These are phyloP conservation scores for Clunio marinus DNA, from an alignment of 2,888 invertebrate species.

Conservation along the genomic window DNA sequence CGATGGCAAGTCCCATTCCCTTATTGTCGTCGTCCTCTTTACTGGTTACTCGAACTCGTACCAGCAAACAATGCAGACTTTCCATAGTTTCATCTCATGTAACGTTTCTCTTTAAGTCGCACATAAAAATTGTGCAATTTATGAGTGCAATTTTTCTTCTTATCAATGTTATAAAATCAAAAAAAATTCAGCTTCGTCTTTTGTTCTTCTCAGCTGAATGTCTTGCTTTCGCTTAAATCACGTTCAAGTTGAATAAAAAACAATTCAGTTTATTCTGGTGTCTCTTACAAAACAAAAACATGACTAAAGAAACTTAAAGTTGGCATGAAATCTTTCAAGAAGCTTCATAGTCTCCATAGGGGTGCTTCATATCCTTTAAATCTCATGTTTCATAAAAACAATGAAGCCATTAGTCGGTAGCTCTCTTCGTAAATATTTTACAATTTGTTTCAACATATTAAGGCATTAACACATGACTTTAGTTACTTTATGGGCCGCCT, in stretches of 20 bases:
- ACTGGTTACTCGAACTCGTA: too few relatives aligned
- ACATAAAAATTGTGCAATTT: slow-evolving; percentile 17
- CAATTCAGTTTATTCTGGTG: too few relatives aligned
- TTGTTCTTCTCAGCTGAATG: not conserved
- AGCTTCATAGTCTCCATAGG: too few relatives aligned
- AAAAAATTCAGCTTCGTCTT: not conserved
- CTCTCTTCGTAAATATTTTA: not conserved
- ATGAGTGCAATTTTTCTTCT: slow-evolving; percentile 16
- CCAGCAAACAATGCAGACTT: not conserved
- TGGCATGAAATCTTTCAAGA: too few relatives aligned
- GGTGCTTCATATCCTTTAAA: too few relatives aligned
- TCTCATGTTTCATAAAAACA: not conserved
- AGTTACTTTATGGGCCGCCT: not conserved
- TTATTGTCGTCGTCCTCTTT: too few relatives aligned
- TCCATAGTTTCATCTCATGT: too few relatives aligned
- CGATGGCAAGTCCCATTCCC: slow-evolving; percentile 16
- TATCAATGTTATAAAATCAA: slow-evolving; percentile 29
- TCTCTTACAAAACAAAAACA: too few relatives aligned
- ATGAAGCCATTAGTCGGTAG: not conserved
- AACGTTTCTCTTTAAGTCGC: not conserved
- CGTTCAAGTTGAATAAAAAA: not conserved
- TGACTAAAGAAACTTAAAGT: too few relatives aligned
- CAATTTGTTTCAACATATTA: not conserved
- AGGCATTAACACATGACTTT: too few relatives aligned
- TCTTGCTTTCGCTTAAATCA: not conserved